Evolutionary conservation across 2,797 vertebrate species (phyloP).

Genomic region (Periparus ater): DNA sequence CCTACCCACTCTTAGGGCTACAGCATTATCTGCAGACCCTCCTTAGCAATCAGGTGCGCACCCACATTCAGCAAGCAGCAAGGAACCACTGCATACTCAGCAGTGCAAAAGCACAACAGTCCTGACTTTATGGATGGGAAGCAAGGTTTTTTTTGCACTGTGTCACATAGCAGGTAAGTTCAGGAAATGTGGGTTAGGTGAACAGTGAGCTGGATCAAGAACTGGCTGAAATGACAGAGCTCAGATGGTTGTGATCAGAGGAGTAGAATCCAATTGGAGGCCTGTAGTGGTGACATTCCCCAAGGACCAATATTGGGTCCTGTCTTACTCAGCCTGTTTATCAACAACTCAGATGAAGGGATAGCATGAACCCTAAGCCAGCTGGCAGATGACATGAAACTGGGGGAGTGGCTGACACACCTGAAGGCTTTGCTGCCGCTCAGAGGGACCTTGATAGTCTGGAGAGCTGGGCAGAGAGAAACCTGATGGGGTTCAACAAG

Average conservation of each 20-base stretch:
- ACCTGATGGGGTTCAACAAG: not conserved
- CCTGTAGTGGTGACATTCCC: not conserved
- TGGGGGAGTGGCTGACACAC: not conserved
- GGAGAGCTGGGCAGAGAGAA: not conserved
- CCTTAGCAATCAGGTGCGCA: not conserved
- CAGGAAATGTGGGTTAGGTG: not conserved
- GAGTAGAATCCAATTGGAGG: fast-evolving
- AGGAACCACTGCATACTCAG: not conserved
- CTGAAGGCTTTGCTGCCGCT: not conserved
- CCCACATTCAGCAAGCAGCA: not conserved
- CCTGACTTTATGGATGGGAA: not conserved
- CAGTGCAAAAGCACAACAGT: not conserved
- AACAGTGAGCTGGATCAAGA: not conserved
- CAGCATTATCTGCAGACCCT: not conserved
- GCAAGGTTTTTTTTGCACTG: not conserved
- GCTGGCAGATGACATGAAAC: not conserved
- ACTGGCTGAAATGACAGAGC: not conserved
- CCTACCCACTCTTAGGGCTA: not conserved
- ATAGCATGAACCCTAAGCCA: not conserved
- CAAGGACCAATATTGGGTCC: not conserved
- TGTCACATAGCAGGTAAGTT: not conserved
- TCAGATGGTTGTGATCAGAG: not conserved
- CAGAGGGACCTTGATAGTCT: too few relatives aligned
- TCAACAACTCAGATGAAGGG: fast-evolving
- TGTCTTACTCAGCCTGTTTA: not conserved